Percentiles rank a stretch among this genome's conserved stretches.
Conservation (phyloP, 2,888 invertebrate genomes). For the Pandemis heparana region DNA sequence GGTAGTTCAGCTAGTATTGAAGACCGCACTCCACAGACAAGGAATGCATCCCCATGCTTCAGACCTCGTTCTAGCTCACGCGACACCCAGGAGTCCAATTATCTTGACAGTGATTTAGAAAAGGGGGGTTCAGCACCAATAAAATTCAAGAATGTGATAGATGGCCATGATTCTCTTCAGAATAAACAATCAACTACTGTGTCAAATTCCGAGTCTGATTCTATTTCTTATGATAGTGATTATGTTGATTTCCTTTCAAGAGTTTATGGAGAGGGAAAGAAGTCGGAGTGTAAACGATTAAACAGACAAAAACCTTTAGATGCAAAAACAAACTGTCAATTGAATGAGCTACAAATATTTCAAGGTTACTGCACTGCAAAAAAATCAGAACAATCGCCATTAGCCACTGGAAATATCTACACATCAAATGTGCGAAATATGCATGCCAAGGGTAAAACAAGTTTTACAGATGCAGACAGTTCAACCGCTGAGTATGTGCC, state of each 20-base stretch:
- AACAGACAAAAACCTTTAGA: conserved; percentile 53
- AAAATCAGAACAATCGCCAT: conserved; percentile 65
- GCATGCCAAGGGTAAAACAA: conserved; percentile 61
- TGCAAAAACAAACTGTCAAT: conserved; percentile 53
- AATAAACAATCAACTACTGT: conserved; percentile 35
- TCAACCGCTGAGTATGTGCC: conserved; percentile 80
- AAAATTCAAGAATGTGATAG: conserved; percentile 48
- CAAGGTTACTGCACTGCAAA: conserved; percentile 73
- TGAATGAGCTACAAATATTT: conserved; percentile 55
- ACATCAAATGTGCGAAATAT: conserved; percentile 72
- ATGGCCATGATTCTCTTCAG: conserved; percentile 16
- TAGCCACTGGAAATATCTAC: conserved; percentile 76
- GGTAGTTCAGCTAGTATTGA: conserved; percentile 62
- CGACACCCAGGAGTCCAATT: conserved; percentile 70
- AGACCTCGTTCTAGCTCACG: conserved; percentile 69
- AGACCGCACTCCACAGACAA: conserved; percentile 57
- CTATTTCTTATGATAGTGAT: conserved; percentile 74
- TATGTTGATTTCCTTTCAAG: conserved; percentile 77
- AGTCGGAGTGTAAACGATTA: conserved; percentile 63
- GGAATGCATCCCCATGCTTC: conserved; percentile 64
- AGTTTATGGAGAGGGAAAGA: conserved; percentile 69
- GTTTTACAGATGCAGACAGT: conserved; percentile 63
- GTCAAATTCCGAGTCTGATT: conserved; percentile 72
- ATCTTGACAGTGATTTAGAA: conserved; percentile 70
- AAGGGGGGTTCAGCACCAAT: conserved; percentile 50